Evolutionary conservation across 2,113 vertebrate species (phyloP).

Genomic region (Neodon shergylaensis): DNA sequence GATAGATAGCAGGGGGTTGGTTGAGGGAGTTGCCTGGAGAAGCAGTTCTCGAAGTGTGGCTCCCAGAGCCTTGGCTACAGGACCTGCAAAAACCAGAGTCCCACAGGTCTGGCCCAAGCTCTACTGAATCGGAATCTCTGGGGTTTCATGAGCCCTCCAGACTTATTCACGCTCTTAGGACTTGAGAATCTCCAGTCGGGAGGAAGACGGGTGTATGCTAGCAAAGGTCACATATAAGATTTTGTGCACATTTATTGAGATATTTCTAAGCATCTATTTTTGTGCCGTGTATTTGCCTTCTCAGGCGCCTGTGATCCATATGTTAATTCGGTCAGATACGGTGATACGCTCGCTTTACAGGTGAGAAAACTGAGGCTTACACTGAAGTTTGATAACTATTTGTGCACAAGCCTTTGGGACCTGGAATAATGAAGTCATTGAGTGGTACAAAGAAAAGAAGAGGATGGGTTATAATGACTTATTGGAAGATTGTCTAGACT

Average conservation of each 20-base stretch:
- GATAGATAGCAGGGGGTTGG: not conserved
- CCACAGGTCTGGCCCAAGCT: not conserved
- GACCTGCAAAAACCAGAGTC: not conserved
- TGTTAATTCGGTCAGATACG: not conserved
- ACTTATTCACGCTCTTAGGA: not conserved
- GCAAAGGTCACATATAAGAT: rapidly evolving
- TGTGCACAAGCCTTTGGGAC: not conserved
- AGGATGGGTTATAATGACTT: not conserved
- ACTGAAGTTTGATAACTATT: not conserved
- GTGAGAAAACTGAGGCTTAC: not conserved
- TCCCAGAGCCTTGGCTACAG: not conserved
- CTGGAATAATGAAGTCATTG: not conserved
- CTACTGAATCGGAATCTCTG: not conserved
- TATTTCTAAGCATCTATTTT: not conserved
- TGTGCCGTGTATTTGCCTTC: not conserved
- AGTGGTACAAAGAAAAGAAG: not conserved
- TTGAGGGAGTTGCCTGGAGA: not conserved
- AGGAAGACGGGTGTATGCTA: not conserved
- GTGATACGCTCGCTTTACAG: not conserved
- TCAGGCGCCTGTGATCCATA: not conserved
- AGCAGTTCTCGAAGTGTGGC: not conserved
- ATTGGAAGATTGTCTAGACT: not conserved
- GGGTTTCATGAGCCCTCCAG: not conserved
- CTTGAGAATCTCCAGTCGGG: not conserved
- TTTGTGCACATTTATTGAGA: not conserved